Evolutionary conservation across 2,888 invertebrate genomes (phyloP).

Genomic region (Boloria euphrosyne): DNA sequence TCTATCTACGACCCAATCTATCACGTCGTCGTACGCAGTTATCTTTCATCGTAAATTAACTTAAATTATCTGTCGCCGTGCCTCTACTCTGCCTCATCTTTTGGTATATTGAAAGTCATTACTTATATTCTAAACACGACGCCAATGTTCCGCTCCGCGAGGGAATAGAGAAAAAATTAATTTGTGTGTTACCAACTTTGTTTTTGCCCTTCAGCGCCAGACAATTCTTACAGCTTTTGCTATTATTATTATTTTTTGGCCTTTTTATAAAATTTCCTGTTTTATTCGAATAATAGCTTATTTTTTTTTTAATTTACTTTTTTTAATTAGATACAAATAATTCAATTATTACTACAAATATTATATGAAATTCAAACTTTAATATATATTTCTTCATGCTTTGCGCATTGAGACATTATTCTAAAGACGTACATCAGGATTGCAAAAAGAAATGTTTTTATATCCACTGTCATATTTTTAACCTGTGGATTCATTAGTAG

Average conservation of each 20-base stretch:
- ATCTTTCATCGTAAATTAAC: constrained; percentile 69
- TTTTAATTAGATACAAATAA: no score
- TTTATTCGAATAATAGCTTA: not conserved
- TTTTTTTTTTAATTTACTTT: no score
- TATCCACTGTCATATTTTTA: no score
- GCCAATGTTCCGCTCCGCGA: constrained; percentile 36
- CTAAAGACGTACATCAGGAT: no score
- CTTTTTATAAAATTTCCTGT: not conserved
- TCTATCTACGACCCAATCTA: constrained; percentile 57
- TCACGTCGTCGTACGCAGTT: constrained; percentile 53
- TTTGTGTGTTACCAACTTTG: constrained; percentile 30
- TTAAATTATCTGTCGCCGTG: constrained; percentile 55
- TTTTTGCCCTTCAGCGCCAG: constrained; percentile 22
- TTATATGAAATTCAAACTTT: no score
- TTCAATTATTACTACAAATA: no score
- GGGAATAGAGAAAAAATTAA: constrained; percentile 33
- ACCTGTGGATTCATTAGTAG: no score
- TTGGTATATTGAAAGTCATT: constrained; percentile 40
- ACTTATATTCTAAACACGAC: constrained; percentile 42
- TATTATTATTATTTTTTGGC: constrained; percentile 24
- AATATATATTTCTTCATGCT: no score
- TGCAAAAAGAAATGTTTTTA: no score
- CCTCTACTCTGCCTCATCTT: constrained; percentile 26
- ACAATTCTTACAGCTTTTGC: not conserved
- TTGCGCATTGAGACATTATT: no score